phyloP scores from a whole-genome alignment of 53 echinoderm and acorn worm genomes.

The Luidia sarsii region DNA sequence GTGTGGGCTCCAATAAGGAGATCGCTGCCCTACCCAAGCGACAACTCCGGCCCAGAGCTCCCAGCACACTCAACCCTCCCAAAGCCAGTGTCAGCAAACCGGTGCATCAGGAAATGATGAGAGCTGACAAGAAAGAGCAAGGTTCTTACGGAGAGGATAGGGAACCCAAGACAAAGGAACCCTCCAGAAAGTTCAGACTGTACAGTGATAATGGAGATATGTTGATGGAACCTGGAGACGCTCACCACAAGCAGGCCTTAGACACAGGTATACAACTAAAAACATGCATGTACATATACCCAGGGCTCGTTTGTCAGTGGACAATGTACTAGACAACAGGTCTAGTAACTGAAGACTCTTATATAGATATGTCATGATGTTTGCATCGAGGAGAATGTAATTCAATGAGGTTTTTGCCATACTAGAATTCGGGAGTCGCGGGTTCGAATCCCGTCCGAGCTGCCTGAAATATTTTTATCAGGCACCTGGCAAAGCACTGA shows the following conservation, averaged over 20 bases:
- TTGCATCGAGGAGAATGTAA: too few species aligned
- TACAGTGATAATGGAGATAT: constrained; percentile 24
- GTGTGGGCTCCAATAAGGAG: not conserved
- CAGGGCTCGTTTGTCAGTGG: too few species aligned
- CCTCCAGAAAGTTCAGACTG: constrained; percentile 34
- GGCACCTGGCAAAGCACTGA: too few species aligned
- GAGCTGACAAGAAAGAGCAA: not conserved
- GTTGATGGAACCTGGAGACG: constrained; percentile 22
- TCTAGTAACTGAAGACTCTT: too few species aligned
- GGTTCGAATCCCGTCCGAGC: too few species aligned
- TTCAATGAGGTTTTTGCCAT: too few species aligned
- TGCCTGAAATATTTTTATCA: too few species aligned
- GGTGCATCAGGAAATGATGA: not conserved
- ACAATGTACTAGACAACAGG: too few species aligned
- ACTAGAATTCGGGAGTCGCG: too few species aligned
- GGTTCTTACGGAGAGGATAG: not conserved
- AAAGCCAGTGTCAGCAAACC: not conserved
- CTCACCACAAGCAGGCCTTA: not conserved
- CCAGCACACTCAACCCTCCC: not conserved
- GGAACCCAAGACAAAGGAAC: not conserved
- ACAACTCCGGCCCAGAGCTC: constrained; percentile 9
- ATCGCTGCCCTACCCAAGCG: not conserved
- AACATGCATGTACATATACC: too few species aligned
- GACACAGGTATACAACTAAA: constrained; percentile 39
- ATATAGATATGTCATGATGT: too few species aligned